Base-by-base conservation (phyloP, 2,888 invertebrate species). In the Lepidocyrtoides sp. region DNA sequence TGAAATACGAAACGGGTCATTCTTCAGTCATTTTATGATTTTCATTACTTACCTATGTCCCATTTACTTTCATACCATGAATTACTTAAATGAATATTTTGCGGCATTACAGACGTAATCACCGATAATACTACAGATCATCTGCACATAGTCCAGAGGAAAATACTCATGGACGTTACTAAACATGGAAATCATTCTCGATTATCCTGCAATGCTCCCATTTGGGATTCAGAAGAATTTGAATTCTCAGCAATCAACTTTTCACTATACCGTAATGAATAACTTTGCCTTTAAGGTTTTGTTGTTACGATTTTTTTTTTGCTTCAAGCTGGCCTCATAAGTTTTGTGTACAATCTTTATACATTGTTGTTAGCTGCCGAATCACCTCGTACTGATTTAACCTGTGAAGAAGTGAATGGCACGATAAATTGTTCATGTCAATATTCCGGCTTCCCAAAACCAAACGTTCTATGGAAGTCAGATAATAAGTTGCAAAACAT, bases 391-490 rank as follows among this genome's bases (percentile, higher is more conserved):
- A 29, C 12, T 10, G 32, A 41, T 41, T 26, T 41, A 60, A 41
- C 2, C 10, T 75, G 23, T 14, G 3, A 44, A 23, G n/a, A 26
- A 48, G 36, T 14, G 2, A 20, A 1, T 5, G 48, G 66, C 10
- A n/a, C 4, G 17, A n/a, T 82, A 10, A 48, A 63, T n/a, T 88
- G 87, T 36, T 23, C 66, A 7, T 88, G 66, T 36, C 17, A n/a
- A n/a, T 66, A 32, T n/a, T 14, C 20, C 12, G 87, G 87, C 23
- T 88, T 79, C 81, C 87, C 87, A 23, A 48, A 77, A 51, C 87
- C 87, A 5, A 23, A 10, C 7, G 29, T 88, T n/a, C 66, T 36
- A 0, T 88, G 87, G 87, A n/a, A n/a, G n/a, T n/a, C n/a, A n/a
- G 17, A 17, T 17, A 7, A 3, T 36, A 36, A 36, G 7, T 4